Percentiles rank a stretch among this genome's conserved stretches.
These are phyloP conservation scores for Sylvia borin DNA, from an alignment of 2,797 vertebrate genomes.

Conservation along the genomic window DNA sequence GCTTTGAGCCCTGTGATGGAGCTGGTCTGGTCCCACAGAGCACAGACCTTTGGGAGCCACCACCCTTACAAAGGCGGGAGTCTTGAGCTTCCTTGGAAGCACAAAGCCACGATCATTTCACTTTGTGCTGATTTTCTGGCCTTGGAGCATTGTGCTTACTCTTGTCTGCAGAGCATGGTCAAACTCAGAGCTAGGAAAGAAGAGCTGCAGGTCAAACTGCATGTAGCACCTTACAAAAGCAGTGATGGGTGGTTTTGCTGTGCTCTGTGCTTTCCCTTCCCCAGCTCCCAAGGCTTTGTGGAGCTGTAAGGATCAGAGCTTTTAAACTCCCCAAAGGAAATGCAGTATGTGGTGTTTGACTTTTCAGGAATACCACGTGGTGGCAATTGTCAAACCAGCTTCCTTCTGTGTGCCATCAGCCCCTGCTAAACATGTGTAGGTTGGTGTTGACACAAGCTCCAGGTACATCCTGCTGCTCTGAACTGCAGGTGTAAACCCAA, in stretches of 20 bases:
- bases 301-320: not conserved
- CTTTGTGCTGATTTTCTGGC: not conserved
- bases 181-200: not conserved
- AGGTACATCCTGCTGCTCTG: not conserved
- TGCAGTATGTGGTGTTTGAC: not conserved
- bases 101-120: not conserved
- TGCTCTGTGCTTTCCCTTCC: not conserved
- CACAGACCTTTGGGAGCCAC: not conserved
- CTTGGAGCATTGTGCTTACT: not conserved
- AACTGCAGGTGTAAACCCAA: not conserved
- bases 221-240: not conserved
- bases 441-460: not conserved
- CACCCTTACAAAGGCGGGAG: not conserved
- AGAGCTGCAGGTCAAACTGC: accelerated
- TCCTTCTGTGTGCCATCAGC: not conserved
- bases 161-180: not conserved
- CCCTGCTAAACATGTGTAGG: not conserved
- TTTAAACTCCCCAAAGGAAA: not conserved
- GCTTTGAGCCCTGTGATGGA: accelerated
- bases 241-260: not conserved
- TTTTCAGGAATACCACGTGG: not conserved
- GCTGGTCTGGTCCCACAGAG: not conserved
- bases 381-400: not conserved
- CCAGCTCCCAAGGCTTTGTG: not conserved
- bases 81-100: not conserved